These are phyloP conservation scores for Druon quercuslanigerum DNA, from an alignment of 1,140 invertebrate species.

Conservation along the genomic window DNA sequence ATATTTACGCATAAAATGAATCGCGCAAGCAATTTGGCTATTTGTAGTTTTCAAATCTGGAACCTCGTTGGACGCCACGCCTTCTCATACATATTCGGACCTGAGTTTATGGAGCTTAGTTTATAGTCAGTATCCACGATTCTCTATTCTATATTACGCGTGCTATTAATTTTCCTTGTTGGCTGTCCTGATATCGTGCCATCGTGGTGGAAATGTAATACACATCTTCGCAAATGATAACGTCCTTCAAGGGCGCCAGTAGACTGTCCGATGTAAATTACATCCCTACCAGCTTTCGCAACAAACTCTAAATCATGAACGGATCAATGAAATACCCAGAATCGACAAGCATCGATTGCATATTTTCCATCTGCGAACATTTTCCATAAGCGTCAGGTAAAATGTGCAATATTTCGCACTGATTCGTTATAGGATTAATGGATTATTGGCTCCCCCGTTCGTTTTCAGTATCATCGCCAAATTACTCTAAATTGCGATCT, in stretches of 20 bases:
- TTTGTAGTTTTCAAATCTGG: not conserved
- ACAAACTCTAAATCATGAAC: not conserved
- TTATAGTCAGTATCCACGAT: conserved; percentile 2
- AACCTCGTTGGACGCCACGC: not conserved
- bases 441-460: not conserved
- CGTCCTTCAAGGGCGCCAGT: not conserved
- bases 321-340: conserved; percentile 4
- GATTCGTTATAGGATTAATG: conserved; percentile 10
- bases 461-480: not conserved
- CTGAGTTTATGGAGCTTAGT: conserved; percentile 1
- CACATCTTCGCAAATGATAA: conserved; percentile 26
- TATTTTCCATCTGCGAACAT: not conserved
- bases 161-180: conserved; percentile 11
- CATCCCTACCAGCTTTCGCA: not conserved
- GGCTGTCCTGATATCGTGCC: not conserved
- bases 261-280: conserved; percentile 1
- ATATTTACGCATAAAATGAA: not conserved
- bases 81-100: conserved; percentile 19
- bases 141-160: not conserved
- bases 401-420: conserved; percentile 4
- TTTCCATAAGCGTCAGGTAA: not conserved
- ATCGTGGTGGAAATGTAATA: conserved; percentile 1
- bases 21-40: not conserved
- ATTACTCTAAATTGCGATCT: not conserved
- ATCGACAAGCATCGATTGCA: not conserved